Percentiles rank a stretch among this genome's conserved stretches.
These are phyloP conservation scores for Boleophthalmus pectinirostris DNA, from an alignment of 2,113 vertebrate species.

Conservation along the genomic window DNA sequence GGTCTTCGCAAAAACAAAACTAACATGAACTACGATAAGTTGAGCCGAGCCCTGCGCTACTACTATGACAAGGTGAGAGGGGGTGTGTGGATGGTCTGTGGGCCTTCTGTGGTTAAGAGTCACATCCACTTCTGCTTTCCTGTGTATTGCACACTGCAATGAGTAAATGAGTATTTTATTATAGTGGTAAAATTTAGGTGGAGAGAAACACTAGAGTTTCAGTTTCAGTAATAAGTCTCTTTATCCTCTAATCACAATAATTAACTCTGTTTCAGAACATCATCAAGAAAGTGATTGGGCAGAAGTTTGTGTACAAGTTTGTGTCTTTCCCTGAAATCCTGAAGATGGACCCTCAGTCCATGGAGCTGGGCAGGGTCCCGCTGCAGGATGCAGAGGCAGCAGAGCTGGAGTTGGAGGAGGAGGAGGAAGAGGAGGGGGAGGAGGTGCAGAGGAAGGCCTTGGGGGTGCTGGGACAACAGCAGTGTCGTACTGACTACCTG, in stretches of 20 bases:
- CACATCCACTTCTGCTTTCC: slow-evolving; percentile 63
- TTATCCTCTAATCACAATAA: background rate
- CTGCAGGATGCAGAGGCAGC: slow-evolving; percentile 81
- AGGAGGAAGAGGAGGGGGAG: slow-evolving; percentile 81
- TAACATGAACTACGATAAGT: slow-evolving; percentile 98
- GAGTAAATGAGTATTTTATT: background rate
- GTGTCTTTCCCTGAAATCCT: slow-evolving; percentile 96
- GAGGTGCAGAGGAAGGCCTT: slow-evolving; percentile 75
- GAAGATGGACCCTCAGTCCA: slow-evolving; percentile 90
- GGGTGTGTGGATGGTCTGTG: background rate
- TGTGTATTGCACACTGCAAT: background rate
- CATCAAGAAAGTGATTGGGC: slow-evolving; percentile 97
- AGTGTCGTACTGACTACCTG: slow-evolving; percentile 88
- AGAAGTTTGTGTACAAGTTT: slow-evolving; percentile 98
- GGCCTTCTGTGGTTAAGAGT: slow-evolving; percentile 5
- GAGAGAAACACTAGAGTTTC: background rate
- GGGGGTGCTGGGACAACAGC: slow-evolving; percentile 78
- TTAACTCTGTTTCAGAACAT: slow-evolving; percentile 84
- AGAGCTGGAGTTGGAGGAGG: slow-evolving; percentile 81
- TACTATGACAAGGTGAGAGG: slow-evolving; percentile 93
- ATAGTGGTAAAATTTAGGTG: background rate
- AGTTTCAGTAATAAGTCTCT: background rate
- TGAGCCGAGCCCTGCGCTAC: slow-evolving; percentile 95
- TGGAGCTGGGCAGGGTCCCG: slow-evolving; percentile 88
- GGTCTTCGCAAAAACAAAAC: slow-evolving; percentile 97